A percentile compares a stretch with the other conserved stretches of the same genome.
These are phyloP conservation scores for Talpa occidentalis DNA, from an alignment of 2,113 vertebrate genomes.

Conservation along the genomic window DNA sequence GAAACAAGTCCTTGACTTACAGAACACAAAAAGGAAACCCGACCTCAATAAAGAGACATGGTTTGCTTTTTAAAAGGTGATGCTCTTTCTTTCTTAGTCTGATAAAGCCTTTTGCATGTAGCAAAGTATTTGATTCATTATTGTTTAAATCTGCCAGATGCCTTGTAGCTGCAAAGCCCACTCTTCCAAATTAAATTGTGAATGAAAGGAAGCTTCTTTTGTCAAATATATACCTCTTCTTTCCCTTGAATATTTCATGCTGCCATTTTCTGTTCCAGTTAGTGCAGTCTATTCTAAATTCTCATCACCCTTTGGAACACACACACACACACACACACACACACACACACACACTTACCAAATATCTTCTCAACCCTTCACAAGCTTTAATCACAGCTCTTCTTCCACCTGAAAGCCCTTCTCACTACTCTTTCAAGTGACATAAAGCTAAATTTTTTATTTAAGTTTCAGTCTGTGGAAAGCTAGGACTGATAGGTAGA, in stretches of 20 bases:
- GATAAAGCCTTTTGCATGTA: background rate
- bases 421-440: conserved; percentile 40
- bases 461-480: conserved; percentile 64
- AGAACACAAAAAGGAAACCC: background rate
- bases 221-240: background rate
- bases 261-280: background rate
- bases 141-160: background rate
- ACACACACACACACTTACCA: background rate
- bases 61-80: background rate
- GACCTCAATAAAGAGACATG: background rate
- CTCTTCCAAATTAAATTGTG: background rate
- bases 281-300: background rate
- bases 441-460: conserved; percentile 59
- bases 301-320: background rate
- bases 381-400: conserved; percentile 47
- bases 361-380: background rate
- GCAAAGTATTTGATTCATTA: background rate
- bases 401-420: conserved; percentile 34
- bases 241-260: background rate
- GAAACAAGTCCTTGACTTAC: background rate
- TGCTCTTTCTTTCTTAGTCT: background rate
- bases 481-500: conserved; percentile 28
- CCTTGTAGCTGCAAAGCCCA: background rate
- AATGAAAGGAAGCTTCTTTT: background rate
- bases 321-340: too few relatives aligned